Evolutionary conservation across 2,113 vertebrate genomes (phyloP).

Genomic region (Mus spicilegus): DNA sequence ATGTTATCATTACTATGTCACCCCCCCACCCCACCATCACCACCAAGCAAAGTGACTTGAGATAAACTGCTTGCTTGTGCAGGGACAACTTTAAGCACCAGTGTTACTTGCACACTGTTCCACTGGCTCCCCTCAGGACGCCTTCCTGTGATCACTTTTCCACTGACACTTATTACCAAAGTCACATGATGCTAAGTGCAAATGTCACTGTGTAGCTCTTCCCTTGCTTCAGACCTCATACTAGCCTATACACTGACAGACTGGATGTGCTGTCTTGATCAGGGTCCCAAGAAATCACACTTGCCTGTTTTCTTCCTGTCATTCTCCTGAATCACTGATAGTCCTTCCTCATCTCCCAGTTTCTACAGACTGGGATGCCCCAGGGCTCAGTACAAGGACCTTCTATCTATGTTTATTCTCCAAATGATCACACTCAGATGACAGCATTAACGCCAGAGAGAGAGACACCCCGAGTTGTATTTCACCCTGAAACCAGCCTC

Average conservation of each 20-base stretch:
- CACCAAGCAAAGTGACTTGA: not conserved
- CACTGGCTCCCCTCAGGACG: not conserved
- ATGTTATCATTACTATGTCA: not conserved
- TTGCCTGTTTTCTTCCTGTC: not conserved
- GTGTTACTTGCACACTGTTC: not conserved
- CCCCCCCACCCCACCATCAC: not conserved
- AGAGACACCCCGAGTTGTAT: not conserved
- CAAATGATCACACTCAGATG: not conserved
- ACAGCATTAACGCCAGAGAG: not conserved
- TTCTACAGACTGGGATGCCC: not conserved
- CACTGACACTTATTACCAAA: not conserved
- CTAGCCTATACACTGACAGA: not conserved
- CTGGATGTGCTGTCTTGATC: not conserved
- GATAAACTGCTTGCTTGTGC: not conserved
- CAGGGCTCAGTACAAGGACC: not conserved
- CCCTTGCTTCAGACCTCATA: not conserved
- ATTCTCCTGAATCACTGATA: not conserved
- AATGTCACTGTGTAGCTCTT: not conserved
- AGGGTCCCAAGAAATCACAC: not conserved
- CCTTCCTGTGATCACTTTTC: not conserved
- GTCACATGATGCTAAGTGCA: not conserved
- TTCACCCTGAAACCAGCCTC: not conserved
- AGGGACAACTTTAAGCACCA: not conserved
- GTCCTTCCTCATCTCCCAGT: not conserved
- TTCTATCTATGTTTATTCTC: not conserved